Base-by-base conservation (phyloP, 2,113 vertebrate genomes). In the Myocastor coypus region DNA sequence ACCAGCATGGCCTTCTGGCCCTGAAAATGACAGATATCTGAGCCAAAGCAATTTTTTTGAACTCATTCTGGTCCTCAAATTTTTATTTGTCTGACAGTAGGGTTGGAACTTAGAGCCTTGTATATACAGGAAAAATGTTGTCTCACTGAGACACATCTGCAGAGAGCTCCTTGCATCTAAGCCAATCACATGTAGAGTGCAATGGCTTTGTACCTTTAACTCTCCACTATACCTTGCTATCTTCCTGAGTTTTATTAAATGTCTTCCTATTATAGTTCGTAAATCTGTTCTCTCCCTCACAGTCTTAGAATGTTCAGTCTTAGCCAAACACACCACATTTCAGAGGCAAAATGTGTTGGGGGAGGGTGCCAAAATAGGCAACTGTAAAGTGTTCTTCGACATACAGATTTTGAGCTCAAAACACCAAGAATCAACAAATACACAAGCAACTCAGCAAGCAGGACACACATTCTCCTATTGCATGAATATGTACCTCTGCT, bases 31-130 rank as follows among this genome's bases (percentile, higher is more conserved):
- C 71, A 61, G 30, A 22, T 34, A 1, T 26, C 83, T 87, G 55
- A 81, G 50, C 17, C 50, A 92, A 87, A 80, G 57, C 17, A 63
- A 82, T 32, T 59, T 92, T 34, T 66, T 89, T 50, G n/a, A 89
- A 55, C 19, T 14, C n/a, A 24, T 13, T 81, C 13, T 52, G 71
- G 83, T 82, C 8, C 75, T 50, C 32, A 16, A 17, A 7, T 46
- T 77, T 50, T 46, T 34, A 34, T 52, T 55, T 80, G 34, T 55
- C 14, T 52, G 50, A 55, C 20, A 24, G 8, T 11, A 55, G 50
- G 28, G 50, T 34, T 32, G 16, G 50, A 80, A 80, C 50, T 34
- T 30, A 55, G 32, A 46, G 7, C 14, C 30, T 50, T 7, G 2
- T 50, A 30, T 30, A 80, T 80, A 42, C 16, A 16, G 32, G 46